Conservation (phyloP, 1,140 invertebrate genomes). For the Panulirus ornatus region DNA sequence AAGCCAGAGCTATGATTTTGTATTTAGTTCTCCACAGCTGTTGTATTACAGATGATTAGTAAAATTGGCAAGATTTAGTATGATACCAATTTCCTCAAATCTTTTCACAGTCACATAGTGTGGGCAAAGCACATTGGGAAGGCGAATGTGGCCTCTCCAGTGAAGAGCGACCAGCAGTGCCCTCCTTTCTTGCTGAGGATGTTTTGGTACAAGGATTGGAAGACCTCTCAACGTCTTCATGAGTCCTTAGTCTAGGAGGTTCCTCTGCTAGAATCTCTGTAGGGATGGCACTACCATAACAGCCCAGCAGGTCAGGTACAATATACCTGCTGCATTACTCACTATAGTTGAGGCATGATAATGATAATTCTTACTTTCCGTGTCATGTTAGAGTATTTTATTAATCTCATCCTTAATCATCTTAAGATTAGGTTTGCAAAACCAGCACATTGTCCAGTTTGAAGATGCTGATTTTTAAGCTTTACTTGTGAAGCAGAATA, state of each 20-base stretch:
- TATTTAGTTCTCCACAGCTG: too few relatives aligned
- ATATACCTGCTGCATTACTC: conserved; percentile 20
- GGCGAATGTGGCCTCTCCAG: conserved; percentile 82
- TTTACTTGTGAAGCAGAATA: too few relatives aligned
- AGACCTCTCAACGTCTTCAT: conserved; percentile 64
- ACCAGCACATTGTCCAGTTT: too few relatives aligned
- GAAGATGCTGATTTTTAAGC: too few relatives aligned
- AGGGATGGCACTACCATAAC: conserved; percentile 30
- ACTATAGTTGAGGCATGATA: background rate
- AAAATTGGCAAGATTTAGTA: background rate
- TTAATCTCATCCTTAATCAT: background rate
- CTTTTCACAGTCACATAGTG: conserved; percentile 85
- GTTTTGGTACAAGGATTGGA: conserved; percentile 65
- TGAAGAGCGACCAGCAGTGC: conserved; percentile 42
- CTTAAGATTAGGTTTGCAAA: too few relatives aligned
- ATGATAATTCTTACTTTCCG: background rate
- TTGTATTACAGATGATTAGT: too few relatives aligned
- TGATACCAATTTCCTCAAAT: too few relatives aligned
- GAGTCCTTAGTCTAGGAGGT: conserved; percentile 40
- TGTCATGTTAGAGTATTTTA: background rate
- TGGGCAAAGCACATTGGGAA: conserved; percentile 86
- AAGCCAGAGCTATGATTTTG: too few relatives aligned
- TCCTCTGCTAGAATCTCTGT: conserved; percentile 22
- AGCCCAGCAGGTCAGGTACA: conserved; percentile 58
- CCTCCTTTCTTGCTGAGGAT: conserved; percentile 63